Conservation (phyloP, 2,888 invertebrate genomes). For the Heteropelma amictum region DNA sequence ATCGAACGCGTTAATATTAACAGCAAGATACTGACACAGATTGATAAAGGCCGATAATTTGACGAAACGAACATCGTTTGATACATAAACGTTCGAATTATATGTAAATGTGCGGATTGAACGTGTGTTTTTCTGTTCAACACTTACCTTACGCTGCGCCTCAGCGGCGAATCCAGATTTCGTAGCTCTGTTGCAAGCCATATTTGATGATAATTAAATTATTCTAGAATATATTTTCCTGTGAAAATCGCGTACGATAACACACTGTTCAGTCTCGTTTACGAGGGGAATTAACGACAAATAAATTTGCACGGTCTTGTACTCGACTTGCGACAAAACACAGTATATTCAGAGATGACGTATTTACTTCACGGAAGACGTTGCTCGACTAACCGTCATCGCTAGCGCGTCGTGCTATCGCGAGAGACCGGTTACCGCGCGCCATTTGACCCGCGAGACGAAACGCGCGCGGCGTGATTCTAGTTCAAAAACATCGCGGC, state of each 20-base stretch:
- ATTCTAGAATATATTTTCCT: neutral
- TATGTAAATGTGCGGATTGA: neutral
- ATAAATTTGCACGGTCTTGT: neutral
- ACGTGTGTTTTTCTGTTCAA: constrained; percentile 18
- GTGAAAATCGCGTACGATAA: neutral
- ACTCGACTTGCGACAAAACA: neutral
- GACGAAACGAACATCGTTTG: too few relatives aligned
- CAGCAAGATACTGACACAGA: too few relatives aligned
- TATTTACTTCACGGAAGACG: constrained; percentile 41
- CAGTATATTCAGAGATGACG: neutral
- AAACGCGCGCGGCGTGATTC: constrained; percentile 21
- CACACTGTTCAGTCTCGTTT: constrained; percentile 22
- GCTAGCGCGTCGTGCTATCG: constrained; percentile 32
- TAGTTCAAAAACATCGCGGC: constrained; percentile 8
- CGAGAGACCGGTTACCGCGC: constrained; percentile 52
- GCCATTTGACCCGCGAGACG: constrained; percentile 23
- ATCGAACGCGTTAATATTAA: neutral
- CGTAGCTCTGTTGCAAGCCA: constrained; percentile 91
- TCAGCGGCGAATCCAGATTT: constrained; percentile 98
- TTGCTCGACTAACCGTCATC: constrained; percentile 52
- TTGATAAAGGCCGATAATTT: too few relatives aligned
- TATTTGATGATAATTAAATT: constrained; percentile 69
- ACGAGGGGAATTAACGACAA: neutral
- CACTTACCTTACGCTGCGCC: constrained; percentile 95
- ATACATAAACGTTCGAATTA: constrained; percentile 1